Percentiles rank a stretch among this genome's conserved stretches.
Evolutionary conservation across 2,797 vertebrate genomes (phyloP).

Genomic region (Syndactyla subalaris): DNA sequence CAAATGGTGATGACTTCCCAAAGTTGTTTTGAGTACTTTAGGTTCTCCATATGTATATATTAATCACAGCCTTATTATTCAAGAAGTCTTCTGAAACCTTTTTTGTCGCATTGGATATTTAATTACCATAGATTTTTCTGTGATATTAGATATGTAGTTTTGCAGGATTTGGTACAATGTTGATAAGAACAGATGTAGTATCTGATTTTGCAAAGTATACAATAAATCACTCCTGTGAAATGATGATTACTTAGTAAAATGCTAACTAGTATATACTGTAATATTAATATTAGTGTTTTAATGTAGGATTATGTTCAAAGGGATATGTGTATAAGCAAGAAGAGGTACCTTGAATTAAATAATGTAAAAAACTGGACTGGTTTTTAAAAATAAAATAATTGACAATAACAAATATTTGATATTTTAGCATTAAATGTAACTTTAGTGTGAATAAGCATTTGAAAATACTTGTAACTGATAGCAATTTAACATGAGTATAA

Average conservation of each 20-base stretch:
- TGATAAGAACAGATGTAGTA: not conserved
- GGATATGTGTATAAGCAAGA: not conserved
- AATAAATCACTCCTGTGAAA: not conserved
- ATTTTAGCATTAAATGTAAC: not conserved
- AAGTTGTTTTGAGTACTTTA: not conserved
- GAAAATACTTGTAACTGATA: not conserved
- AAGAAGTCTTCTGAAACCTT: not conserved
- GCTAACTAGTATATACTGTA: not conserved
- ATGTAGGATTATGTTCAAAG: not conserved
- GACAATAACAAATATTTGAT: not conserved
- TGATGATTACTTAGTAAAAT: not conserved
- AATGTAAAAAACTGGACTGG: fast-evolving
- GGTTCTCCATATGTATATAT: not conserved
- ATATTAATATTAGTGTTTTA: not conserved
- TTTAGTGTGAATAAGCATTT: not conserved
- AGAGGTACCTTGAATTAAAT: not conserved
- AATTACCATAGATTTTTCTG: not conserved
- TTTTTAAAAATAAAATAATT: not conserved
- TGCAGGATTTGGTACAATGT: not conserved
- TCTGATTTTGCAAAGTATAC: not conserved
- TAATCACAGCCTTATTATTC: not conserved
- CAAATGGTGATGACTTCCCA: not conserved
- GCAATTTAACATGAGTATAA: not conserved
- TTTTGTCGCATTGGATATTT: not conserved
- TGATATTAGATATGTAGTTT: not conserved